phyloP scores from a whole-genome alignment of 2,888 invertebrate species.

The Sipha maydis region DNA sequence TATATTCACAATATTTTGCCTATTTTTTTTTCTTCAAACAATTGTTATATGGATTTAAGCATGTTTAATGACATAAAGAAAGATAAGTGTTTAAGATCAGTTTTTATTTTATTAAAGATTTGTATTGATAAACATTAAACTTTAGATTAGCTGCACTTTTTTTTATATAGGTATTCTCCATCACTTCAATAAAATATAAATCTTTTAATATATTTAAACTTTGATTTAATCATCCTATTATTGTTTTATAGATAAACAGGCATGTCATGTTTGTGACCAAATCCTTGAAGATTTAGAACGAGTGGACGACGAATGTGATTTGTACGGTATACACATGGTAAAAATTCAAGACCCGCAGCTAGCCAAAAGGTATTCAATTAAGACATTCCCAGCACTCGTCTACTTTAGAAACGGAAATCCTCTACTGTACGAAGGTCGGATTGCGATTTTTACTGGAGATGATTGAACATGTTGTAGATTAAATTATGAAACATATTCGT shows the following conservation, averaged over 20 bases:
- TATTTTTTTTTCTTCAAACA: no score
- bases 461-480: not conserved
- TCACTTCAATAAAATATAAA: no score
- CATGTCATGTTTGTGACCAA: slow-evolving; percentile 91
- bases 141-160: no score
- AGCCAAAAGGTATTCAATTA: slow-evolving; percentile 92
- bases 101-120: no score
- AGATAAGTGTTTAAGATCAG: no score
- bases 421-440: slow-evolving; percentile 71
- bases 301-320: slow-evolving; percentile 91
- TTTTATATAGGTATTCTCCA: no score
- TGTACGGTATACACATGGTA: slow-evolving; percentile 92
- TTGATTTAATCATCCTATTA: slow-evolving; percentile 3
- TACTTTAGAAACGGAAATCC: slow-evolving; percentile 83
- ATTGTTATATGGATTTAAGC: no score
- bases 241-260: slow-evolving; percentile 79
- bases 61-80: no score
- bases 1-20: not conserved
- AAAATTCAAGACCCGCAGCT: slow-evolving; percentile 91
- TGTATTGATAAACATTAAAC: no score
- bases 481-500: not conserved
- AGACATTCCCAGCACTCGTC: slow-evolving; percentile 91
- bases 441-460: not conserved
- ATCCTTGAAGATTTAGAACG: slow-evolving; percentile 88
- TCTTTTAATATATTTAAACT: not conserved